Conservation (phyloP, 2,888 invertebrate genomes). For the Sarcophaga variegata region DNA sequence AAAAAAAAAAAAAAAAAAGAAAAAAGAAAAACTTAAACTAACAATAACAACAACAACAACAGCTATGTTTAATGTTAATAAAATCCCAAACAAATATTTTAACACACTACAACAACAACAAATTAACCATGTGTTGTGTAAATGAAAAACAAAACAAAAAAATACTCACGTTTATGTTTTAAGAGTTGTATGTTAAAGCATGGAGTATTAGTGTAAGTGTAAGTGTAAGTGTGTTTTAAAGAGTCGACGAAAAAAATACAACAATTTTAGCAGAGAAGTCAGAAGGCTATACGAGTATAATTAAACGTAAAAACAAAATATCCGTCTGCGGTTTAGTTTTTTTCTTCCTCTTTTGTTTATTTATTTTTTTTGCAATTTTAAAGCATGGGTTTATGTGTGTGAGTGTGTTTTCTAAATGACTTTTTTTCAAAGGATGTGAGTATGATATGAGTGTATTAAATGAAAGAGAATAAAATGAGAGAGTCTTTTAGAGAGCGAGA, state of each 20-base stretch:
- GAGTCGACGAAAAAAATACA: background rate
- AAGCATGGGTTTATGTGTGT: background rate
- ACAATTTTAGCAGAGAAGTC: constrained; percentile 2
- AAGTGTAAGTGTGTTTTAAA: background rate
- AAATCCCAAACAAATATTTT: background rate
- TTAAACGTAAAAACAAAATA: constrained; percentile 64
- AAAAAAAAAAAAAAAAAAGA: background rate
- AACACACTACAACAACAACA: background rate
- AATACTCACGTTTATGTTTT: background rate
- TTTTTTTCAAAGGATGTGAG: constrained; percentile 15
- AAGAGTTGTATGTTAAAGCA: background rate
- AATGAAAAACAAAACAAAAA: background rate
- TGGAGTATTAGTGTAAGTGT: background rate
- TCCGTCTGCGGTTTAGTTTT: constrained; percentile 65
- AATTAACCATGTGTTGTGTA: background rate
- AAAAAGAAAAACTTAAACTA: background rate
- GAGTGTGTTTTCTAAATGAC: background rate
- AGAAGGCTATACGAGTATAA: constrained; percentile 59
- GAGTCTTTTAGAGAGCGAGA: background rate
- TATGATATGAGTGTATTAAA: background rate
- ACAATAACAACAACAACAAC: constrained; percentile 31
- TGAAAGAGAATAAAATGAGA: background rate
- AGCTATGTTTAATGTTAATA: background rate
- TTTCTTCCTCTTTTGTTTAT: background rate
- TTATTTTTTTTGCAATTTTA: background rate